phyloP scores from a whole-genome alignment of 1,140 invertebrate genomes.

The Laupala kohalensis region DNA sequence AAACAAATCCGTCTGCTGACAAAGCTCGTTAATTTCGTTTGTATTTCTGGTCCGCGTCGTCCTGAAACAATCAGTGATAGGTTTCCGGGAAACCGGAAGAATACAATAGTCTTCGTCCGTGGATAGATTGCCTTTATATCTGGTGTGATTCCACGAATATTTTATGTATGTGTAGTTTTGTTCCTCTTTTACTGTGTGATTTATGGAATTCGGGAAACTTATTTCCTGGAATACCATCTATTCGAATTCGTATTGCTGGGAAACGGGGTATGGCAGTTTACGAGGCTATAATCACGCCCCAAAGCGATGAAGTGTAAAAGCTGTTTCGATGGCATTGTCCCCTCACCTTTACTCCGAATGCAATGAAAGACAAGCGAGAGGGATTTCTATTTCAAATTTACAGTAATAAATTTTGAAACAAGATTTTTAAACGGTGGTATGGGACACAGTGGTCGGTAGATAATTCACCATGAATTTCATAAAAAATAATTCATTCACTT shows the following conservation, averaged over 20 bases:
- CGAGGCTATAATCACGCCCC: not conserved
- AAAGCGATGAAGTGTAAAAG: too few species aligned
- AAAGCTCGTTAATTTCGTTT: not conserved
- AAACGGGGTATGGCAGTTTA: not conserved
- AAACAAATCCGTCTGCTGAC: not conserved
- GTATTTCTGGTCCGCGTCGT: not conserved
- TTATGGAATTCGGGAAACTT: not conserved
- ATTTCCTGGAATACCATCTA: not conserved
- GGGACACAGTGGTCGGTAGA: too few species aligned
- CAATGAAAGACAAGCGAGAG: too few species aligned
- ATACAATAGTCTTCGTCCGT: not conserved
- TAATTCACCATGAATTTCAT: too few species aligned
- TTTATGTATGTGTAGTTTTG: not conserved
- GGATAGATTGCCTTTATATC: not conserved
- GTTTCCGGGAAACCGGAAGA: not conserved
- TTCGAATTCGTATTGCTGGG: not conserved
- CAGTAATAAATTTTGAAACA: too few species aligned
- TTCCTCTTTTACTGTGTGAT: not conserved
- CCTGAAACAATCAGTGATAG: not conserved
- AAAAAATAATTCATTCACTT: too few species aligned
- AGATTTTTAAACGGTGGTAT: too few species aligned
- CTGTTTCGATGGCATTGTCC: too few species aligned
- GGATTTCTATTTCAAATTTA: too few species aligned
- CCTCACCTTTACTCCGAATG: too few species aligned
- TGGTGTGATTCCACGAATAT: not conserved